Percentiles rank a stretch among this genome's conserved stretches.
Conservation (phyloP, 2,113 vertebrate genomes). For the Delphinus delphis region DNA sequence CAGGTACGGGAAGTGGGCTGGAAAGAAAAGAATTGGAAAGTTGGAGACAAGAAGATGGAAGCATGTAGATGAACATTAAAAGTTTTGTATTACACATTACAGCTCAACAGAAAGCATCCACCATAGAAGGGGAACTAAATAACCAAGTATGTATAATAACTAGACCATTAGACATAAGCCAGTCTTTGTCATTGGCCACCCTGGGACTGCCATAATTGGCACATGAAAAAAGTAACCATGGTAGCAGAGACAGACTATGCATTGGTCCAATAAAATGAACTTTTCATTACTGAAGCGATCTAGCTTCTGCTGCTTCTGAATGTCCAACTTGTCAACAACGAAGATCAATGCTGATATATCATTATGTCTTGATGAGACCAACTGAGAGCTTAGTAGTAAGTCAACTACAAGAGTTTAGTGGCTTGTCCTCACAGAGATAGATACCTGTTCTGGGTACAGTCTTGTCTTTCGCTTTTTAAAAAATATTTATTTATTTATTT, state of each 20-base stretch:
- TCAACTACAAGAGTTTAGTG: not conserved
- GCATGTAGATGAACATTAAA: not conserved
- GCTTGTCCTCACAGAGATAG: not conserved
- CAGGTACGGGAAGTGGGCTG: not conserved
- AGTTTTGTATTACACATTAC: not conserved
- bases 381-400: not conserved
- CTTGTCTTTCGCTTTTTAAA: not conserved
- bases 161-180: not conserved
- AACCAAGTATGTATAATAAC: not conserved
- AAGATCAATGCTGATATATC: not conserved
- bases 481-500: too few relatives aligned
- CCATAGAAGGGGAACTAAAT: not conserved
- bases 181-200: not conserved
- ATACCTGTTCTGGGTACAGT: not conserved
- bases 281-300: not conserved
- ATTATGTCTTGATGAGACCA: conserved; percentile 40
- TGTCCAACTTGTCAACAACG: not conserved
- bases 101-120: not conserved
- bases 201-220: not conserved
- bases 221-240: not conserved
- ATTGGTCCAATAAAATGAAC: not conserved
- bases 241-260: not conserved
- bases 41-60: not conserved
- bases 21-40: conserved; percentile 23
- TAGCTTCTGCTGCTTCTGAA: conserved; percentile 11